Conservation (phyloP, 2,888 invertebrate genomes). For the Heliconius sara region DNA sequence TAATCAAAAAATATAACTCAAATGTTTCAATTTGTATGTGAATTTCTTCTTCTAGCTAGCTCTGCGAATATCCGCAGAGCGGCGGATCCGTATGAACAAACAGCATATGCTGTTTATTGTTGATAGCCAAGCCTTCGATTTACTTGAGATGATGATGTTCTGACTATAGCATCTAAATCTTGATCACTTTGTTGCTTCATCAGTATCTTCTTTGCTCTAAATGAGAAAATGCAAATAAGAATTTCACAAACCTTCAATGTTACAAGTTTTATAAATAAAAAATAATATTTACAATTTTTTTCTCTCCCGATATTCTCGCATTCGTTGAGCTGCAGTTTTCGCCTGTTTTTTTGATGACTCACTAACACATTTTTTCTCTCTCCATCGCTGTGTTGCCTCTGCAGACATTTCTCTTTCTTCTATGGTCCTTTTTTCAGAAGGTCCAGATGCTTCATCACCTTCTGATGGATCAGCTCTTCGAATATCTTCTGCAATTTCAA, state of each 20-base stretch:
- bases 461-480: too few species aligned
- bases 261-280: slow-evolving; percentile 23
- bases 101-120: too few species aligned
- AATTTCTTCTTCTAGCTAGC: too few species aligned
- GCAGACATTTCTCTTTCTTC: slow-evolving; percentile 30
- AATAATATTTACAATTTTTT: slow-evolving; percentile 48
- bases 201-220: not conserved
- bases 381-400: too few species aligned
- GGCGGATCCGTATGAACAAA: too few species aligned
- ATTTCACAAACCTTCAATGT: not conserved
- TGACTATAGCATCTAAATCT: not conserved
- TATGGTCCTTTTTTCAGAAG: too few species aligned
- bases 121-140: not conserved
- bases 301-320: slow-evolving; percentile 50
- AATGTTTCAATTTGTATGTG: too few species aligned
- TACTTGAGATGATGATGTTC: not conserved
- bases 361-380: too few species aligned
- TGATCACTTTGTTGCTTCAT: not conserved
- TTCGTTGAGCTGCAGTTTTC: slow-evolving; percentile 51
- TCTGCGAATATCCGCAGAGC: too few species aligned
- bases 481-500: too few species aligned
- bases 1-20: too few species aligned
- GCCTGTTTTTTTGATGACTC: slow-evolving; percentile 44
- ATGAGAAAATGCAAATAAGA: not conserved
- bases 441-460: too few species aligned